A percentile compares a stretch with the other conserved stretches of the same genome.
Conservation (phyloP, 2,797 vertebrate genomes). For the Smutsia temminckii region DNA sequence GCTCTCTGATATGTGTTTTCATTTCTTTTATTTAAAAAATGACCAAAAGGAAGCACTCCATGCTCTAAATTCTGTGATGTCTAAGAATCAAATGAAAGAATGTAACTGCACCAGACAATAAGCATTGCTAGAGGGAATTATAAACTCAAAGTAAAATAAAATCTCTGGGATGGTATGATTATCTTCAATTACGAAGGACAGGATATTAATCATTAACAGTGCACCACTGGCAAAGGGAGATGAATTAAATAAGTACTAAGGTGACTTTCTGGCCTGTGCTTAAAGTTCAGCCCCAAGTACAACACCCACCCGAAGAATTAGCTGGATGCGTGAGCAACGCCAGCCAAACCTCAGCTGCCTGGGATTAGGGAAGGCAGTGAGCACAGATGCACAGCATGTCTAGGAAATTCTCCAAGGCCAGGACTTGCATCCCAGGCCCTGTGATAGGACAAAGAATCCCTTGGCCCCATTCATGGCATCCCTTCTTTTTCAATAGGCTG, state of each 20-base stretch:
- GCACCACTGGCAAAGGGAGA: conserved; percentile 6
- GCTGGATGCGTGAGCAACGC: not conserved
- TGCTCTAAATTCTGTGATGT: not conserved
- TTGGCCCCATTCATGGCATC: not conserved
- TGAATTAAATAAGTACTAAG: conserved; percentile 49
- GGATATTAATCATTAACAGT: conserved; percentile 62
- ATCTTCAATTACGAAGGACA: conserved; percentile 38
- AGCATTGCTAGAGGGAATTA: conserved; percentile 26
- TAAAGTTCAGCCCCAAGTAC: not conserved
- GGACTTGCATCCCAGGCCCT: not conserved
- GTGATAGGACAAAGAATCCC: not conserved
- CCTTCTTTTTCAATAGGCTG: not conserved
- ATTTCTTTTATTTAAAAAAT: conserved; percentile 29
- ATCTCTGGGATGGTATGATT: not conserved
- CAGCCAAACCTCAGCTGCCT: not conserved
- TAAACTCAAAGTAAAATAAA: conserved; percentile 36
- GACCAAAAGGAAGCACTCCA: not conserved
- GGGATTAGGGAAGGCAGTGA: not conserved
- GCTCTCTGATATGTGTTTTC: not conserved
- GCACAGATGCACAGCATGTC: not conserved
- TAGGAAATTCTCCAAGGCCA: not conserved
- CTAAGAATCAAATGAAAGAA: conserved; percentile 10
- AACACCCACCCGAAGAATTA: not conserved
- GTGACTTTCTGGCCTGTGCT: conserved; percentile 33
- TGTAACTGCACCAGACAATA: not conserved